Evolutionary conservation across 2,113 vertebrate species (phyloP).

Genomic region (Rhinopomastus cyanomelas): DNA sequence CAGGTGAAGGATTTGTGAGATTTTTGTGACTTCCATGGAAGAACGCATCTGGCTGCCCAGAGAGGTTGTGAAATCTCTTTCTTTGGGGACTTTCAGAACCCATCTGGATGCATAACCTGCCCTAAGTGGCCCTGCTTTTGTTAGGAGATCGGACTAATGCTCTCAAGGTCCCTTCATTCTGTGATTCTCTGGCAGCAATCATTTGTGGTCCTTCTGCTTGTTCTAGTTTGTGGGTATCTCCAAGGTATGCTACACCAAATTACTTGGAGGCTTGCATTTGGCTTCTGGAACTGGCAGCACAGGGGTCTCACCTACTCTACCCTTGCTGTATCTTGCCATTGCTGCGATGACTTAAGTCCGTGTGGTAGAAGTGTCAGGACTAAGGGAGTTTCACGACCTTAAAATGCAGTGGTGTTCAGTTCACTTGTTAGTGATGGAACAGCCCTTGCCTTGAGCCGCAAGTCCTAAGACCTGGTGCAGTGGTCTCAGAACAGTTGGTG

Average conservation of each 20-base stretch:
- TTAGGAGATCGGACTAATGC: no score
- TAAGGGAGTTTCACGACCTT: not conserved
- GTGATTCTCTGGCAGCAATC: not conserved
- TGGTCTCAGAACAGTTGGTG: not conserved
- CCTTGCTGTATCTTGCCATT: not conserved
- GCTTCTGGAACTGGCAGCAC: not conserved
- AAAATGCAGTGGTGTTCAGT: not conserved
- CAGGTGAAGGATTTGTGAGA: not conserved
- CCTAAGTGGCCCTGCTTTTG: no score
- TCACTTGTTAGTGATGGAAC: not conserved
- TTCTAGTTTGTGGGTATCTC: not conserved
- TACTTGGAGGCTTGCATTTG: not conserved
- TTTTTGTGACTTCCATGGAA: not conserved
- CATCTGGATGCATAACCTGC: no score
- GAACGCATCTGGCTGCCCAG: not conserved
- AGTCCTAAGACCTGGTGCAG: not conserved
- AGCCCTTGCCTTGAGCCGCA: not conserved
- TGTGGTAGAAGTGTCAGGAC: not conserved
- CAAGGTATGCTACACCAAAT: accelerated
- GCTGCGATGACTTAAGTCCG: not conserved
- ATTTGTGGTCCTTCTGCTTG: accelerated
- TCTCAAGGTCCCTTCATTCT: no score
- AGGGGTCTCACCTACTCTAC: not conserved
- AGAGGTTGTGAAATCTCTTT: no score
- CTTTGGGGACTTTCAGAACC: no score